A percentile compares a stretch with the other conserved stretches of the same genome.
Conservation (phyloP, 2,888 invertebrate species). For the Synanthedon myopaeformis region DNA sequence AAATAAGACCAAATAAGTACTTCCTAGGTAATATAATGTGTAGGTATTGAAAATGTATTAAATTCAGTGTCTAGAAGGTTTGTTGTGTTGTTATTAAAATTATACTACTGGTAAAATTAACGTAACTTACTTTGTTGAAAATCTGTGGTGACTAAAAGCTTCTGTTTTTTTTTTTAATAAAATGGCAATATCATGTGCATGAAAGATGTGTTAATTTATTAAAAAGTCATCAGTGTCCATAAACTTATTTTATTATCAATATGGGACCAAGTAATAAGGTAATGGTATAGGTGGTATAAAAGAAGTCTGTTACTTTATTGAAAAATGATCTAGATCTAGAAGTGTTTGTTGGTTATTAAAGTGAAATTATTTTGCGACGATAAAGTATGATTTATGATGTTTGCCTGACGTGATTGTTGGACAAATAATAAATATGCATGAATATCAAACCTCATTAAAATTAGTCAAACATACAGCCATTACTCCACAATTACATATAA, state of each 20-base stretch:
- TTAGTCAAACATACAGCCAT: conserved; percentile 63
- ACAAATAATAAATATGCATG: neutral
- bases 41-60: neutral
- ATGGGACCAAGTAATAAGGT: neutral
- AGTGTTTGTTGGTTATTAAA: neutral
- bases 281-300: neutral
- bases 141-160: neutral
- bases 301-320: neutral
- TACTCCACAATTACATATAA: conserved; percentile 27
- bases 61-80: neutral
- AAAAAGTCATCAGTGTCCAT: no score
- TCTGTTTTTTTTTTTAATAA: no score
- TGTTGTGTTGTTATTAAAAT: no score
- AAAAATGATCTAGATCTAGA: neutral
- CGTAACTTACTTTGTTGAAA: neutral
- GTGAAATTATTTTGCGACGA: neutral
- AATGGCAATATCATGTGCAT: no score
- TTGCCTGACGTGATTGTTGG: neutral
- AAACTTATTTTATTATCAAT: conserved; percentile 1
- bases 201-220: no score
- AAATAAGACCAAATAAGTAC: no score
- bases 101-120: no score
- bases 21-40: no score
- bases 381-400: neutral
- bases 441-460: conserved; percentile 6